Conservation (phyloP, 1,140 invertebrate species). For the Ips nitidus region DNA sequence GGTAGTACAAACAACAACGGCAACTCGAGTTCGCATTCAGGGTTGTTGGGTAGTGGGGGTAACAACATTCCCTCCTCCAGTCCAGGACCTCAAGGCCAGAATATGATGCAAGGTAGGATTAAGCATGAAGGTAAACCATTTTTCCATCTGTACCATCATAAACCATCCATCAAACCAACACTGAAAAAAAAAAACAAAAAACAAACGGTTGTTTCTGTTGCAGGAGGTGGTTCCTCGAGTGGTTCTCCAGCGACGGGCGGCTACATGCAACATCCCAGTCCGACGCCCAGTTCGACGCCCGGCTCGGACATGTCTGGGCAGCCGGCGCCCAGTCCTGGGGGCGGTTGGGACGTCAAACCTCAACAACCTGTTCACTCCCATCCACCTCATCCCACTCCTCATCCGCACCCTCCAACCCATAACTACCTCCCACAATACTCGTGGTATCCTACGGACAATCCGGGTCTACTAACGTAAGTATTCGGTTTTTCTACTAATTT, state of each 20-base stretch:
- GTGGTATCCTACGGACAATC: conserved; percentile 71
- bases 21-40: conserved; percentile 48
- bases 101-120: conserved; percentile 53
- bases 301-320: conserved; percentile 52
- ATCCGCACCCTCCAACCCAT: conserved; percentile 47
- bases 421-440: conserved; percentile 70
- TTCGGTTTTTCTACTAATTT: not conserved
- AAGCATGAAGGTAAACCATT: conserved; percentile 40
- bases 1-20: conserved; percentile 54
- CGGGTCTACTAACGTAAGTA: conserved; percentile 70
- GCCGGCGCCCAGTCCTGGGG: conserved; percentile 47
- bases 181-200: no score
- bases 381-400: conserved; percentile 53
- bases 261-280: conserved; percentile 52
- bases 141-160: conserved; percentile 1
- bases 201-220: conserved; percentile 19
- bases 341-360: conserved; percentile 47
- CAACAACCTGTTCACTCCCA: conserved; percentile 56
- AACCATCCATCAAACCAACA: no score
- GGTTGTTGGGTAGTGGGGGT: conserved; percentile 45
- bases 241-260: conserved; percentile 48
- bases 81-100: conserved; percentile 52
- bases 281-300: conserved; percentile 51
- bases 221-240: conserved; percentile 51
- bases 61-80: conserved; percentile 48